phyloP scores from a whole-genome alignment of 92 coral and sea anemone species.

The Micromussa lordhowensis region DNA sequence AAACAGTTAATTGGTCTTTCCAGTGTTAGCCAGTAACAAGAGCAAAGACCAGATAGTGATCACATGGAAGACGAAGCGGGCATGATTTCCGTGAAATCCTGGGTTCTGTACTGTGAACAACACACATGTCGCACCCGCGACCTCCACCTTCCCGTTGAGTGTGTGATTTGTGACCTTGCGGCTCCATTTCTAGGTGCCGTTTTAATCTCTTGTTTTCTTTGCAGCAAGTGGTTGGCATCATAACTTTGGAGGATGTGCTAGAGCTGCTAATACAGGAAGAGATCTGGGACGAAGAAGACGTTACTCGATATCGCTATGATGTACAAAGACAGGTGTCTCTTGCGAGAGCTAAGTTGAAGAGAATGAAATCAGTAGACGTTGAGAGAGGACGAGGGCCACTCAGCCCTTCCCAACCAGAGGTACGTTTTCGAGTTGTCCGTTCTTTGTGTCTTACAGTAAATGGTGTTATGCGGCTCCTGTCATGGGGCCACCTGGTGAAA shows the following conservation, averaged over 20 bases:
- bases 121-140: background rate
- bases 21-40: too few relatives aligned
- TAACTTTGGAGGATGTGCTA: slow-evolving; percentile 94
- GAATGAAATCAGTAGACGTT: slow-evolving; percentile 57
- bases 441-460: background rate
- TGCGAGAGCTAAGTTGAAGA: slow-evolving; percentile 57
- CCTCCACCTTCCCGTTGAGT: background rate
- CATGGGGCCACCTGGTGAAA: too few relatives aligned
- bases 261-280: slow-evolving; percentile 97
- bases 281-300: slow-evolving; percentile 94
- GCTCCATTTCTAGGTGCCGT: background rate
- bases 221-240: slow-evolving; percentile 85
- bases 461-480: too few relatives aligned
- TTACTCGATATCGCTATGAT: slow-evolving; percentile 33
- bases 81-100: too few relatives aligned
- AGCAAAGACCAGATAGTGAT: too few relatives aligned
- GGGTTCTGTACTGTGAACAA: too few relatives aligned
- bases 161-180: background rate
- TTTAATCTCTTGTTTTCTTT: background rate
- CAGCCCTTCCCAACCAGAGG: slow-evolving; percentile 32
- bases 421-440: background rate
- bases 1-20: too few relatives aligned
- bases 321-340: slow-evolving; percentile 68
- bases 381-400: slow-evolving; percentile 31
- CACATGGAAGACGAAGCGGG: too few relatives aligned